These are phyloP conservation scores for Tenodera sinensis DNA, from an alignment of 2,888 invertebrate species.

Conservation along the genomic window DNA sequence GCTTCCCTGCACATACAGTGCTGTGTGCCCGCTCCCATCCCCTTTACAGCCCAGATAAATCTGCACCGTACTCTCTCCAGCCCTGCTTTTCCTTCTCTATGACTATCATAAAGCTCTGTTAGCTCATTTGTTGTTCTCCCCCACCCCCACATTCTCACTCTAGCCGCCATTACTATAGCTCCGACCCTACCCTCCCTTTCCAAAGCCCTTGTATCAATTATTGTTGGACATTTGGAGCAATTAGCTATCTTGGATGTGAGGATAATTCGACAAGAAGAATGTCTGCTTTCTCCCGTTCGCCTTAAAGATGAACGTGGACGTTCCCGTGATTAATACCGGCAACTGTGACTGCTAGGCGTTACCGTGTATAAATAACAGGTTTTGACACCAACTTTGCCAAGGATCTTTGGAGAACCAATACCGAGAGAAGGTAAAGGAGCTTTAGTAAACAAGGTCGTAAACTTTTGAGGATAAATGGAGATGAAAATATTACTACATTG, in stretches of 20 bases:
- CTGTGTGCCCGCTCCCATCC: not conserved
- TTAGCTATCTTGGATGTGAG: constrained; percentile 24
- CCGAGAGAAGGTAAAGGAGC: not conserved
- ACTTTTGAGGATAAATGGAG: not conserved
- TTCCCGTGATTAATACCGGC: not conserved
- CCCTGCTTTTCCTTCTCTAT: not conserved
- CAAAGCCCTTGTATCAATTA: constrained; percentile 24
- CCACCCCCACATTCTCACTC: not conserved
- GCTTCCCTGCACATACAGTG: not conserved
- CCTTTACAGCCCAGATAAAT: not conserved
- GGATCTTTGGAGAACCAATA: not conserved
- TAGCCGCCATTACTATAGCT: not conserved
- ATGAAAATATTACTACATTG: not conserved
- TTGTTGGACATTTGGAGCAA: constrained; percentile 26
- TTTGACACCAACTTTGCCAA: not conserved
- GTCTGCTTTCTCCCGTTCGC: constrained; percentile 1
- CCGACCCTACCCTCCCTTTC: not conserved
- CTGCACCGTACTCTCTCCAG: not conserved
- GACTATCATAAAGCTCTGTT: constrained; percentile 20
- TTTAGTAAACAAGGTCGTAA: not conserved
- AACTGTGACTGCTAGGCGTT: not conserved
- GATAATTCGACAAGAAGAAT: constrained; percentile 29
- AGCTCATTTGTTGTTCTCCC: constrained; percentile 26
- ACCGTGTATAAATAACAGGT: not conserved
- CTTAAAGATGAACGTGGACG: not conserved